Conservation (phyloP, 2,888 invertebrate genomes). For the Tetranychus piercei region DNA sequence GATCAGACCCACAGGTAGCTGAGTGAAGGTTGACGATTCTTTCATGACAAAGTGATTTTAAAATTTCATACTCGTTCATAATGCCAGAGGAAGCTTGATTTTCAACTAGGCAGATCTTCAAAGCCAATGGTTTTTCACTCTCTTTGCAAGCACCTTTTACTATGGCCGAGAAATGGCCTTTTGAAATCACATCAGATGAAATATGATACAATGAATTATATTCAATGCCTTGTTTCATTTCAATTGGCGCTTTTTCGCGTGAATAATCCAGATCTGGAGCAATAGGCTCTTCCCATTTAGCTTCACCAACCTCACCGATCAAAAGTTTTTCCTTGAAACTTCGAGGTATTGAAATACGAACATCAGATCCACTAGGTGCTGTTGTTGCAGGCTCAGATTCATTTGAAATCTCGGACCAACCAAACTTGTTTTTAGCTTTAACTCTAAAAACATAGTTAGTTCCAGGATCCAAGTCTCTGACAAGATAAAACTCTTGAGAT, state of each 20-base stretch:
- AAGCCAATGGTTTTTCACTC: conserved; percentile 55
- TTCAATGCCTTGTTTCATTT: conserved; percentile 40
- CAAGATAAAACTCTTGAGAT: conserved; percentile 76
- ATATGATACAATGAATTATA: conserved; percentile 42
- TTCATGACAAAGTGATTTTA: conserved; percentile 66
- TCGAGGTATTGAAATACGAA: conserved; percentile 35
- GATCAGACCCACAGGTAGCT: conserved; percentile 28
- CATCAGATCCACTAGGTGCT: conserved; percentile 24
- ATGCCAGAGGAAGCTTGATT: conserved; percentile 40
- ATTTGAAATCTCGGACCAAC: conserved; percentile 77
- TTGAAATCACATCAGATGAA: conserved; percentile 59
- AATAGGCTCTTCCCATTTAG: background rate
- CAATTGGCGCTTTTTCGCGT: conserved; percentile 51
- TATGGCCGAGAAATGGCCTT: conserved; percentile 69
- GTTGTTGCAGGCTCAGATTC: conserved; percentile 41
- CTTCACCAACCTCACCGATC: conserved; percentile 27
- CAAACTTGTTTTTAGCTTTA: conserved; percentile 70
- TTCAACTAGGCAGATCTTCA: conserved; percentile 50
- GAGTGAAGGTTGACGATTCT: conserved; percentile 46
- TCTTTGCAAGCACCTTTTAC: conserved; percentile 55
- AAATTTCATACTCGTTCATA: conserved; percentile 57
- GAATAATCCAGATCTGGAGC: conserved; percentile 46
- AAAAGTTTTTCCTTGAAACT: conserved; percentile 38
- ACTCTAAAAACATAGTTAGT: conserved; percentile 73
- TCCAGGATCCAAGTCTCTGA: conserved; percentile 55